Conservation (phyloP, 2,113 vertebrate genomes). For the Malurus cyaneus region DNA sequence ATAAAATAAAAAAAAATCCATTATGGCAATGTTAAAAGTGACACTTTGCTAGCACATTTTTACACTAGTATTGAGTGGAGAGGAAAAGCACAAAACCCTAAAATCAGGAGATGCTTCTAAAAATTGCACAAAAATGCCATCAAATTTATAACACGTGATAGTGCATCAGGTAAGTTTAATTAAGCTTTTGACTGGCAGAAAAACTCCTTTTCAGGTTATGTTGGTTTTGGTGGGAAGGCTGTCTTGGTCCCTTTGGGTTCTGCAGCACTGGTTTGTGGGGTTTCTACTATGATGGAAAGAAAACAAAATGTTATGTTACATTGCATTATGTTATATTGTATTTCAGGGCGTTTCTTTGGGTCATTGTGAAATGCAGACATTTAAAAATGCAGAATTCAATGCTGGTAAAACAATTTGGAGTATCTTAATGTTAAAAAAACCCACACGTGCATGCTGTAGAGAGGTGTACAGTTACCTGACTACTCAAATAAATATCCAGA, state of each 20-base stretch:
- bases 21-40: not conserved
- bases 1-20: conserved; percentile 21
- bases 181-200: not conserved
- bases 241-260: not conserved
- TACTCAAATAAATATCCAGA: not conserved
- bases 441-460: fast-evolving
- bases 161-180: not conserved
- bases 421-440: not conserved
- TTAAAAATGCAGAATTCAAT: not conserved
- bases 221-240: not conserved
- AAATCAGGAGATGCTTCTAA: not conserved
- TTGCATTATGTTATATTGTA: not conserved
- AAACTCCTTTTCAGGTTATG: not conserved
- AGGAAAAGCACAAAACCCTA: not conserved
- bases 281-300: not conserved
- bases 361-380: not conserved
- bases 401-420: not conserved
- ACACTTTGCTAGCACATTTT: not conserved
- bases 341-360: not conserved
- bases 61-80: not conserved
- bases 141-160: not conserved
- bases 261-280: not conserved
- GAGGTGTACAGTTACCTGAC: not conserved
- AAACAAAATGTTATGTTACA: not conserved
- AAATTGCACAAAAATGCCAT: not conserved